Base-by-base conservation (phyloP, 2,113 vertebrate species). In the Myotis lucifugus region DNA sequence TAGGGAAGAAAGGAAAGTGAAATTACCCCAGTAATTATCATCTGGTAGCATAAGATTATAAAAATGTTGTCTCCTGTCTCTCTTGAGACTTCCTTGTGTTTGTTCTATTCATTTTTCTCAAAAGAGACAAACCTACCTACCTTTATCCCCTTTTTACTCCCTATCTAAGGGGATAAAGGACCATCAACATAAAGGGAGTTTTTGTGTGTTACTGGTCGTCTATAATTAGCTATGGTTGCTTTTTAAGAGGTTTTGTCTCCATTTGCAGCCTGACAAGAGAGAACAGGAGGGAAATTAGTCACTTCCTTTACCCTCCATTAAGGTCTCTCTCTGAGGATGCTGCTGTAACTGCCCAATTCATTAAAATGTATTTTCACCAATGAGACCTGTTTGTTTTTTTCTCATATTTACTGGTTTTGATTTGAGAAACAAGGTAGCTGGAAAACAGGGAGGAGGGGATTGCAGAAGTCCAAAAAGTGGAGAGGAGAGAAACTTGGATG, bases 1-100 rank as follows among this genome's bases (percentile, higher is more conserved):
- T 66, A 32, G 67, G 85, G 70, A 88, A 95, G 67, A 88, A 89
- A 94, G 15, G 77, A 91, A 88, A 92, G 40, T 88, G 52, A 92
- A 92, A 76, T 19, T 96, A 52, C 27, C 54, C 59, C 3, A 59
- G 12, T 92, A 46, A 89, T 32, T 86, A 8, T 84, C 23, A 76
- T 76, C 66, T 50, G 40, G 27, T 85, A 64, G 32, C 34, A 21
- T 50, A 42, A 27, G 48, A 7, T 91, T 88, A 82, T 87, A 72
- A 77, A 84, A 90, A 67, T 85, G 23, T 32, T 88, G 15, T 67
- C 8, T 91, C 23, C 27, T 21, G 13, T 91, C 40, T 86, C 29
- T 82, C 4, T 37, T 64, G 84, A 90, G 25, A 92, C 66, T 72
- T 56, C 25, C 27, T 88, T 88, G n/a, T 90, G 21, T 90, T 83